These are phyloP conservation scores for Mesoligia furuncula DNA, from an alignment of 2,888 invertebrate species.

Conservation along the genomic window DNA sequence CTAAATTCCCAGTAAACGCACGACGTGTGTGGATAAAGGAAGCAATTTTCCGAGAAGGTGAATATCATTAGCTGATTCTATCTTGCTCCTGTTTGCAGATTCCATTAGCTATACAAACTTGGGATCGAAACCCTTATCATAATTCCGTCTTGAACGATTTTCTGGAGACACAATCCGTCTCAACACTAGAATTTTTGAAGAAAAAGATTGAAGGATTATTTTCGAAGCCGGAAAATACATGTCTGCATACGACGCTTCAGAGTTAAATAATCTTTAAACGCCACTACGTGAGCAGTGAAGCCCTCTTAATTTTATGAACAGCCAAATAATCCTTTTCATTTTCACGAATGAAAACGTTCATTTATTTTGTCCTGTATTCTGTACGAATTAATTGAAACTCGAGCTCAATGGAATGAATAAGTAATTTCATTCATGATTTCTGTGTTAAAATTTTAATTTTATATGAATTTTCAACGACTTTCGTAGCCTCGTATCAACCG, in stretches of 20 bases:
- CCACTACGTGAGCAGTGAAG: constrained; percentile 15
- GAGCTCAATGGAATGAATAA: constrained; percentile 38
- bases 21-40: constrained; percentile 85
- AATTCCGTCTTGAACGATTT: constrained; percentile 54
- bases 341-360: constrained; percentile 36
- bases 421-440: constrained; percentile 16
- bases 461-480: constrained; percentile 15
- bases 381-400: constrained; percentile 33
- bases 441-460: neutral
- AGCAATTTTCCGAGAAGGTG: constrained; percentile 88
- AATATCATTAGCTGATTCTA: constrained; percentile 87
- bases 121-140: constrained; percentile 67
- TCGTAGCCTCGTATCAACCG: neutral
- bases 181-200: constrained; percentile 15
- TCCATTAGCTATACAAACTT: constrained; percentile 77
- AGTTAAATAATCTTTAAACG: constrained; percentile 26
- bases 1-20: constrained; percentile 86
- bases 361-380: constrained; percentile 38
- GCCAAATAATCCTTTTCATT: constrained; percentile 48
- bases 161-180: constrained; percentile 40
- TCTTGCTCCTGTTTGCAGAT: constrained; percentile 70
- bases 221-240: constrained; percentile 9
- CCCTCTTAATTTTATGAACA: constrained; percentile 33
- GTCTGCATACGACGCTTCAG: neutral
- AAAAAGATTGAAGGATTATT: constrained; percentile 16